Conservation (phyloP, 2,113 vertebrate species). For the Verasper variegatus region DNA sequence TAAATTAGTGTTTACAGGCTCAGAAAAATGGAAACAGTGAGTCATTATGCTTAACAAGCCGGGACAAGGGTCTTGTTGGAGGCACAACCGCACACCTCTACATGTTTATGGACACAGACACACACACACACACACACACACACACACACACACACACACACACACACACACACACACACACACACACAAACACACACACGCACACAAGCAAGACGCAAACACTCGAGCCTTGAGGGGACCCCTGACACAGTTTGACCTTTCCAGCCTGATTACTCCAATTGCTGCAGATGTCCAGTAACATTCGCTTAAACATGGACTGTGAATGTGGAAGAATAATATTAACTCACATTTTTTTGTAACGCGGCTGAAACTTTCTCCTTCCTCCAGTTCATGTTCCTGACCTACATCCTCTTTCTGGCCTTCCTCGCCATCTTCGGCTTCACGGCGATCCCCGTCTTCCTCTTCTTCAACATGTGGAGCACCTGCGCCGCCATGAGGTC, state of each 20-base stretch:
- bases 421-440: conserved; percentile 97
- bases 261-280: conserved; percentile 68
- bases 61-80: not conserved
- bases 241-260: conserved; percentile 70
- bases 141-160: not conserved
- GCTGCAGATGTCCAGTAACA: conserved; percentile 70
- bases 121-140: not conserved
- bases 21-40: not conserved
- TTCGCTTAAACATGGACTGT: conserved; percentile 23
- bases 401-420: conserved; percentile 92
- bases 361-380: not conserved
- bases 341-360: no score
- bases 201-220: conserved; percentile 11
- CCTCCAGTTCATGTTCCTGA: conserved; percentile 95
- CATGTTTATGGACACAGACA: not conserved
- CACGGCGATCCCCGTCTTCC: conserved; percentile 95
- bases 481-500: conserved; percentile 93
- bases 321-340: not conserved
- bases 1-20: not conserved
- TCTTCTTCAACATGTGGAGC: conserved; percentile 98
- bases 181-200: not conserved
- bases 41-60: not conserved
- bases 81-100: conserved; percentile 1
- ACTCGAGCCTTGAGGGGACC: conserved; percentile 48
- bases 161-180: not conserved